A percentile compares a stretch with the other conserved stretches of the same genome.
These are phyloP conservation scores for Pygocentrus nattereri DNA, from an alignment of 2,797 vertebrate species.

Conservation along the genomic window DNA sequence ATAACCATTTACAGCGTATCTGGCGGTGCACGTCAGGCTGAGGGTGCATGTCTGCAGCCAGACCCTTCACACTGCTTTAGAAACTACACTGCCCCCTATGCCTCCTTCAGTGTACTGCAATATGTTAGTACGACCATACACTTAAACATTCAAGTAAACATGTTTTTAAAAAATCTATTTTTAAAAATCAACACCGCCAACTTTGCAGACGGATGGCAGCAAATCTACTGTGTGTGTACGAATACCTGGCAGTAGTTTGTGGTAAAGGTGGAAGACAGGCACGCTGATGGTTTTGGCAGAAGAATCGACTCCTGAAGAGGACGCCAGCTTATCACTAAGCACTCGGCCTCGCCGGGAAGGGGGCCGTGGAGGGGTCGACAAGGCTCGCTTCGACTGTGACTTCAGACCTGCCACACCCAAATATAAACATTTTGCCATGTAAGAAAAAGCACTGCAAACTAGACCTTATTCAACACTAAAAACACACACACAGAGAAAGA, in stretches of 20 bases:
- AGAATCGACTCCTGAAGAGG: slow-evolving; percentile 87
- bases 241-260: slow-evolving; percentile 94
- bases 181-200: neutral
- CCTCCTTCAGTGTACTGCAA: too few relatives aligned
- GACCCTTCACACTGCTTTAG: too few relatives aligned
- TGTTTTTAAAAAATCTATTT: too few relatives aligned
- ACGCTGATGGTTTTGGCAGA: slow-evolving; percentile 96
- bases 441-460: neutral
- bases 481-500: neutral
- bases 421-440: slow-evolving; percentile 17
- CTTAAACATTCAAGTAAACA: too few relatives aligned
- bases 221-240: slow-evolving; percentile 31
- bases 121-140: too few relatives aligned
- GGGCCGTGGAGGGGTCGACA: slow-evolving; percentile 93
- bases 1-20: too few relatives aligned
- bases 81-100: too few relatives aligned
- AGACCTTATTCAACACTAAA: neutral
- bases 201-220: too few relatives aligned
- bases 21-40: too few relatives aligned
- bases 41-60: too few relatives aligned
- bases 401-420: slow-evolving; percentile 85
- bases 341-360: slow-evolving; percentile 94
- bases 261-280: slow-evolving; percentile 97
- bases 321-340: slow-evolving; percentile 90
- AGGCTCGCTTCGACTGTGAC: slow-evolving; percentile 96